These are phyloP conservation scores for Danionella dracula DNA, from an alignment of 2,797 vertebrate genomes.

Conservation along the genomic window DNA sequence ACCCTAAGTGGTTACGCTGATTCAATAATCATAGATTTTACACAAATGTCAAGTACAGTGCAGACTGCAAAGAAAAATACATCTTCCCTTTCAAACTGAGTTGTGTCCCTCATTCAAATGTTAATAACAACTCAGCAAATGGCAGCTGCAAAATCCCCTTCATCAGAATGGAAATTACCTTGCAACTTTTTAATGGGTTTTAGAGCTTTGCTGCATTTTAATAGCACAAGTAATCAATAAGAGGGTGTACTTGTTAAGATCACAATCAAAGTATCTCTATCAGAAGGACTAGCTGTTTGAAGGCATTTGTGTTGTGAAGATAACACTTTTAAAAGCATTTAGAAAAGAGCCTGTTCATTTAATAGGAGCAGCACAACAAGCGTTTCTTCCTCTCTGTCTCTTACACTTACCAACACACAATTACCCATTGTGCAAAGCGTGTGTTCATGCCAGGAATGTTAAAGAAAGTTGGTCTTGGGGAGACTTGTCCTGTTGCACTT, in stretches of 20 bases:
- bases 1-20: conserved; percentile 38
- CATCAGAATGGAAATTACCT: conserved; percentile 62
- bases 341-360: no score
- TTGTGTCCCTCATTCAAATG: conserved; percentile 45
- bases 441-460: no score
- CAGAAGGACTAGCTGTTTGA: background rate
- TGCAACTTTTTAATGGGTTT: conserved; percentile 65
- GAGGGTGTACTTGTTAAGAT: conserved; percentile 33
- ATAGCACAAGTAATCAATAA: conserved; percentile 62
- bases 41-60: conserved; percentile 64
- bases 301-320: background rate
- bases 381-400: background rate
- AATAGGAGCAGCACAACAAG: background rate
- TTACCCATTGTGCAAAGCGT: background rate
- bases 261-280: conserved; percentile 8
- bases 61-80: conserved; percentile 56
- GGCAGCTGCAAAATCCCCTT: conserved; percentile 53
- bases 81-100: conserved; percentile 48
- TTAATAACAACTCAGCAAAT: conserved; percentile 59
- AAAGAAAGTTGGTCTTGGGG: no score
- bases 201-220: conserved; percentile 60
- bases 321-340: background rate
- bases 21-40: conserved; percentile 59
- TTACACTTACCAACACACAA: background rate
- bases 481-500: no score